These are phyloP conservation scores for Caerostris darwini DNA, from an alignment of 1,140 invertebrate species.

Conservation along the genomic window DNA sequence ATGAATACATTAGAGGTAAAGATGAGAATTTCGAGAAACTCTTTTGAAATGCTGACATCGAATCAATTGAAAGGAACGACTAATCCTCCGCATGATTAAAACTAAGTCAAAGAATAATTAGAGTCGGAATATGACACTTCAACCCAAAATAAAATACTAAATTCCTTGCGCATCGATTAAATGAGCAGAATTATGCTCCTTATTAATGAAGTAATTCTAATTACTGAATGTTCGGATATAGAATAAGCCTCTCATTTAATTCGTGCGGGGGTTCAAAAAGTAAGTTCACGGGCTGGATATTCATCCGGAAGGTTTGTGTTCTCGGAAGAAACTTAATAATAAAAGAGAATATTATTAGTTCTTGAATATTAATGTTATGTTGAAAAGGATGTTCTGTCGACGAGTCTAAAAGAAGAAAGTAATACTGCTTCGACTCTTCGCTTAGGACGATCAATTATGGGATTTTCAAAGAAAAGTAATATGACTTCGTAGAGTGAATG, in stretches of 20 bases:
- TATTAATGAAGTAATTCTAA: constrained; percentile 75
- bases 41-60: constrained; percentile 59
- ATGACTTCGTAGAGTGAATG: neutral
- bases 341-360: constrained; percentile 28
- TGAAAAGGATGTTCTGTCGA: neutral
- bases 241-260: constrained; percentile 64
- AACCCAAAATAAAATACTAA: constrained; percentile 51
- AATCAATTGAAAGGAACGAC: constrained; percentile 1
- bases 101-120: constrained; percentile 67
- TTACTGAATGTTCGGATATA: constrained; percentile 29
- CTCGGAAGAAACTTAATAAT: neutral
- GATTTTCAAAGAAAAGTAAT: constrained; percentile 2
- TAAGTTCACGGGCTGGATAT: neutral
- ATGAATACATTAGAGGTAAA: neutral
- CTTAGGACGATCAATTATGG: constrained; percentile 8
- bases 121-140: constrained; percentile 17
- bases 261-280: constrained; percentile 11
- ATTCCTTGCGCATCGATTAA: constrained; percentile 58
- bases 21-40: neutral
- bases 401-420: constrained; percentile 3
- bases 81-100: constrained; percentile 49
- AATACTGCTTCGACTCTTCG: neutral
- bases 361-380: constrained; percentile 21
- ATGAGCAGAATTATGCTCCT: too few species aligned
- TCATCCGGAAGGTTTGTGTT: constrained; percentile 4